phyloP scores from a whole-genome alignment of 2,113 vertebrate genomes.

The Corydoras maculifer region DNA sequence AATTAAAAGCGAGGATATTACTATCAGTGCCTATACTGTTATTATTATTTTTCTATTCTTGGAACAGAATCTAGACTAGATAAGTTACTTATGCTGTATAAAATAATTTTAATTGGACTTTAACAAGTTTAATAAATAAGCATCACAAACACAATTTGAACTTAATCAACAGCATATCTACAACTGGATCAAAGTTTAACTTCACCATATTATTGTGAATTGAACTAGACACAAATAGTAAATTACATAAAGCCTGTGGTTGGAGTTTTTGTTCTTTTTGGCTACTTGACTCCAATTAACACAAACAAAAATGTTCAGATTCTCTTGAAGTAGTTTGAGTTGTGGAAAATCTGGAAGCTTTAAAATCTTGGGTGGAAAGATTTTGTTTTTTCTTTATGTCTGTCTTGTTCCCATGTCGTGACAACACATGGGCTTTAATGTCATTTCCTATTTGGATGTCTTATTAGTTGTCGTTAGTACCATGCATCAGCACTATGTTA shows the following conservation, averaged over 20 bases:
- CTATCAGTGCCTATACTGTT: too few species aligned
- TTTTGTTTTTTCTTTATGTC: not conserved
- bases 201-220: too few species aligned
- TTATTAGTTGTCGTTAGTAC: slow-evolving; percentile 42
- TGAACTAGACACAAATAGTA: too few species aligned
- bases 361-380: slow-evolving; percentile 7
- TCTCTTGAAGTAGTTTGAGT: slow-evolving; percentile 14
- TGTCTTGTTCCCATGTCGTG: slow-evolving; percentile 4
- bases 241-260: not conserved
- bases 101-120: too few species aligned
- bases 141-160: too few species aligned
- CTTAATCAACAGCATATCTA: too few species aligned
- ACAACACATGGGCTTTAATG: slow-evolving; percentile 21
- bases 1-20: too few species aligned
- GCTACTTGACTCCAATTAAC: not conserved
- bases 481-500: slow-evolving; percentile 27
- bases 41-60: too few species aligned
- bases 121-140: too few species aligned
- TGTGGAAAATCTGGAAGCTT: slow-evolving; percentile 10
- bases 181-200: too few species aligned
- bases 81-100: too few species aligned
- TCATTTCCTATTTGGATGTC: slow-evolving; percentile 34
- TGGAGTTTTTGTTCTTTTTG: not conserved
- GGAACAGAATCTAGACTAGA: too few species aligned
- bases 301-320: slow-evolving; percentile 3